phyloP scores from a whole-genome alignment of 1,140 invertebrate genomes.

The Heterodera schachtii region DNA sequence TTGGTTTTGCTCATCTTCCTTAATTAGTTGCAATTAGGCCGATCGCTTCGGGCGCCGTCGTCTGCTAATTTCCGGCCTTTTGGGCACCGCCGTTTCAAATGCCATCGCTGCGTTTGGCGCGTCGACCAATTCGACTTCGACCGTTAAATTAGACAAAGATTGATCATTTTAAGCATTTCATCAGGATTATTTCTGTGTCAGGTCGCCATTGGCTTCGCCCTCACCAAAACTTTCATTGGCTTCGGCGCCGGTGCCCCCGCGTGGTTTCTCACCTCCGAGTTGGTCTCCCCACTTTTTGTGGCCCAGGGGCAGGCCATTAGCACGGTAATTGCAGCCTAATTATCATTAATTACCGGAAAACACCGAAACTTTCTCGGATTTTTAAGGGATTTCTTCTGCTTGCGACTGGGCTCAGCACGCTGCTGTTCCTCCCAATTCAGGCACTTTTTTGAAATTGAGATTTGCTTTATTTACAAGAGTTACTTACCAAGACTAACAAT shows the following conservation, averaged over 20 bases:
- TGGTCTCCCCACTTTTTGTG: constrained; percentile 34
- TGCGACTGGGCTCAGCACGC: constrained; percentile 33
- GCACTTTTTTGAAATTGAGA: not conserved
- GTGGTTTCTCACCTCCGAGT: constrained; percentile 51
- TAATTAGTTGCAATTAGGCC: constrained; percentile 13
- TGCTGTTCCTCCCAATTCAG: constrained; percentile 42
- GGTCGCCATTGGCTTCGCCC: constrained; percentile 36
- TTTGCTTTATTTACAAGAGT: no score
- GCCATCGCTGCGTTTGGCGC: constrained; percentile 33
- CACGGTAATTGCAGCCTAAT: constrained; percentile 20
- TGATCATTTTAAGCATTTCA: no score
- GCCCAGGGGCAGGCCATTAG: constrained; percentile 34
- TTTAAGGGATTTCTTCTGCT: constrained; percentile 35
- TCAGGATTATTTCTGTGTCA: no score
- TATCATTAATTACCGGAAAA: not conserved
- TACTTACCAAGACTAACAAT: no score
- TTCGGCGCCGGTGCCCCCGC: constrained; percentile 49
- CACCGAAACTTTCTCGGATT: not conserved
- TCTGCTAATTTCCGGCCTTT: constrained; percentile 43
- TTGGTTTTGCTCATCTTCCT: not conserved
- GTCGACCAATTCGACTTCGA: not conserved
- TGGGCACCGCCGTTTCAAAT: constrained; percentile 47
- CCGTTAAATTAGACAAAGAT: not conserved
- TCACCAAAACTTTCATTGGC: constrained; percentile 52
- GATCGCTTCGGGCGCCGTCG: constrained; percentile 47